These are phyloP conservation scores for Apamea sordens DNA, from an alignment of 2,888 invertebrate genomes.

Conservation along the genomic window DNA sequence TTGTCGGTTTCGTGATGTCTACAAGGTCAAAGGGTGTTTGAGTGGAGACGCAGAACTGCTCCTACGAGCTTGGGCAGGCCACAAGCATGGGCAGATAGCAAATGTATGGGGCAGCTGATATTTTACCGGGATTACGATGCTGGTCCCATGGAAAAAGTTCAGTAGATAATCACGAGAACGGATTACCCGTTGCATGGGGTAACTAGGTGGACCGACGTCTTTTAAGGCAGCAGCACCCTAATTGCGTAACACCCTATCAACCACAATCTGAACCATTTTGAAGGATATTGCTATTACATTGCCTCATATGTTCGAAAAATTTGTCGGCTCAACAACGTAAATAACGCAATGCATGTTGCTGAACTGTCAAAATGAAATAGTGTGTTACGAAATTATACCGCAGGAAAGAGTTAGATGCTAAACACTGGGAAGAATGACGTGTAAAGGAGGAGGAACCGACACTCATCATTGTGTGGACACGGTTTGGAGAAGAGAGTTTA, in stretches of 20 bases:
- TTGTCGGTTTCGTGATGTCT: background rate
- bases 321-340: too few relatives aligned
- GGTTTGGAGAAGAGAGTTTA: background rate
- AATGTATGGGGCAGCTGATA: background rate
- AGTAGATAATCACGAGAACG: background rate
- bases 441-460: too few relatives aligned
- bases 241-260: too few relatives aligned
- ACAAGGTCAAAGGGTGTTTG: background rate
- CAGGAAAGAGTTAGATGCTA: background rate
- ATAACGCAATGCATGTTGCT: too few relatives aligned
- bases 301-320: too few relatives aligned
- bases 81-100: background rate
- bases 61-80: background rate
- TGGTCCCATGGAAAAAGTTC: background rate
- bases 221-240: background rate
- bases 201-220: background rate
- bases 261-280: too few relatives aligned
- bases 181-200: too few relatives aligned
- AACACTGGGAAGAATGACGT: background rate
- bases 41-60: too few relatives aligned
- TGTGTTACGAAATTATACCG: too few relatives aligned
- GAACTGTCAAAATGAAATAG: too few relatives aligned
- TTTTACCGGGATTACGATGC: background rate
- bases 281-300: too few relatives aligned
- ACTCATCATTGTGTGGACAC: too few relatives aligned